phyloP scores from a whole-genome alignment of 2,888 invertebrate genomes.

The Escarpia spicata region DNA sequence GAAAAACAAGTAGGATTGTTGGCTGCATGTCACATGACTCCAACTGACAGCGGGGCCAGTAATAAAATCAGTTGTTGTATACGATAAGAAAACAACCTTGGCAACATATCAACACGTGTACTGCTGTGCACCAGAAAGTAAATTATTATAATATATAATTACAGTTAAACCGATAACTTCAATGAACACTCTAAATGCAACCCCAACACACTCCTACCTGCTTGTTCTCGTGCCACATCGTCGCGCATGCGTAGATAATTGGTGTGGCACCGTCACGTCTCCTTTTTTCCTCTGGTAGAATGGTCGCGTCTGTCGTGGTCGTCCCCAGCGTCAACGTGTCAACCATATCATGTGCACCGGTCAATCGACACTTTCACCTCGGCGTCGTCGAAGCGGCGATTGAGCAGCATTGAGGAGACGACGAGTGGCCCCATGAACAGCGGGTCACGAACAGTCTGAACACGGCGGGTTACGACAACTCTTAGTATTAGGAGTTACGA shows the following conservation, averaged over 20 bases:
- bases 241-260: constrained; percentile 62
- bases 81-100: no score
- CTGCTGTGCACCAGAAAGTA: no score
- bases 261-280: constrained; percentile 39
- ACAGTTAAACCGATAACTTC: no score
- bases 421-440: constrained; percentile 92
- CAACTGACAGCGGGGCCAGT: no score
- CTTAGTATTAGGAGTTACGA: constrained; percentile 48
- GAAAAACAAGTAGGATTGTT: no score
- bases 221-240: constrained; percentile 64
- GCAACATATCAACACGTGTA: no score
- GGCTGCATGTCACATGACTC: no score
- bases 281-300: neutral
- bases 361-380: constrained; percentile 37
- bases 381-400: constrained; percentile 88
- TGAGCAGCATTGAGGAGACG: constrained; percentile 94
- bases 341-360: neutral
- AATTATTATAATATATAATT: no score
- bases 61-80: no score
- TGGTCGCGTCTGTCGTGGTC: neutral
- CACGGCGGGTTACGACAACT: constrained; percentile 80
- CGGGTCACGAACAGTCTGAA: constrained; percentile 85
- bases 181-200: no score
- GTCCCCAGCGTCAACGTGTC: neutral
- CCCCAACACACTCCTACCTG: neutral